Evolutionary conservation across 1,140 invertebrate genomes (phyloP), one percentile per base, ranked within the genome.

Genomic region (Sminthurinus signatus): DNA sequence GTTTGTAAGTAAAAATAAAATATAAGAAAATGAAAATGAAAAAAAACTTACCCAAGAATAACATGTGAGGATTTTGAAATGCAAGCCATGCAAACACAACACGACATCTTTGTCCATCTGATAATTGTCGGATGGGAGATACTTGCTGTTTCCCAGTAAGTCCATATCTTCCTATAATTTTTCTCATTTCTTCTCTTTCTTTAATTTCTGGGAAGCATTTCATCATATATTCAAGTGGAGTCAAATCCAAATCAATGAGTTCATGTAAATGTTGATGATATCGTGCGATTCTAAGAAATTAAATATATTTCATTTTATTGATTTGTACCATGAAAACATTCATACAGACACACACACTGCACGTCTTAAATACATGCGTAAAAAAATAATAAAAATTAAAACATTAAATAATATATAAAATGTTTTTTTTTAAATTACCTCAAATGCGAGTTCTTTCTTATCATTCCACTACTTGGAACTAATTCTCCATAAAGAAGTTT

Each of bases 251-350:
- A 76, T 99, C 96, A 1, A 99, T 79, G 25, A 96, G 81, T 78
- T 99, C 97, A 73, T 96, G 93, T 60, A 99, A 81, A 83, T 99
- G 96, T 79, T 99, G 96, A 77, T 99, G 96, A 79, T 99, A 99
- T 71, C 95, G 84, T 2, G 93, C n/a, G n/a, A n/a, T n/a, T n/a
- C n/a, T n/a, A n/a, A n/a, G n/a, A n/a, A n/a, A n/a, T n/a, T n/a
- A n/a, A n/a, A n/a, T n/a, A n/a, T n/a, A n/a, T n/a, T n/a, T n/a
- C n/a, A n/a, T n/a, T n/a, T n/a, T n/a, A n/a, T n/a, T n/a, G n/a
- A n/a, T n/a, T n/a, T n/a, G n/a, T n/a, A n/a, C n/a, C n/a, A n/a
- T 36, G 32, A 36, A 8, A 36, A 36, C 5, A 36, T 36, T 36
- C 32, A 36, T n/a, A n/a, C n/a, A n/a, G n/a, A n/a, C n/a, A n/a